phyloP scores from a whole-genome alignment of 1,140 invertebrate genomes.

The Ooceraea biroi region DNA sequence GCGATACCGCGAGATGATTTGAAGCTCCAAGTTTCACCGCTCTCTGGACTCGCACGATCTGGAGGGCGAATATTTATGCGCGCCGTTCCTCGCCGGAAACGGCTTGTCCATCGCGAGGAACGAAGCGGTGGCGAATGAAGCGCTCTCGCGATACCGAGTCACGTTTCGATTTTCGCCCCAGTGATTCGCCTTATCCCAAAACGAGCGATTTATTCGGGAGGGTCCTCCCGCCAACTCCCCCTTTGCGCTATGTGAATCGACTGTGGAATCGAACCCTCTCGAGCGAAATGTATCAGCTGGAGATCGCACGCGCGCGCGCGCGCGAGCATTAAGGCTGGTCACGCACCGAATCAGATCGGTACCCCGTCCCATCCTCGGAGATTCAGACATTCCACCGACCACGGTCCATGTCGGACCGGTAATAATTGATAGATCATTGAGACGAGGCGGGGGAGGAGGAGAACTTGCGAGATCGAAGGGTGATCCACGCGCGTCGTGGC shows the following conservation, averaged over 20 bases:
- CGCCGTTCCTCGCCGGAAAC: slow-evolving; percentile 25
- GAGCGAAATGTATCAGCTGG: slow-evolving; percentile 18
- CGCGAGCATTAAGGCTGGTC: slow-evolving; percentile 24
- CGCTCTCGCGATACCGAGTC: slow-evolving; percentile 20
- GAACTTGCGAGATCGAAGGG: slow-evolving; percentile 1
- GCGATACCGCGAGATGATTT: slow-evolving; percentile 23
- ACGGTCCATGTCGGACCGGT: neutral
- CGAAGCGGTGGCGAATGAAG: slow-evolving; percentile 16
- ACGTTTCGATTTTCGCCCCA: slow-evolving; percentile 53
- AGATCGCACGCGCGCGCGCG: too few species aligned
- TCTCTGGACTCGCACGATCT: neutral
- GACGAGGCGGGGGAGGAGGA: neutral
- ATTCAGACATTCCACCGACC: slow-evolving; percentile 32
- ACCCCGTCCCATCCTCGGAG: neutral
- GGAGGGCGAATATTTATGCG: slow-evolving; percentile 31
- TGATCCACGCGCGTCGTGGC: neutral
- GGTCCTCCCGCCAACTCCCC: slow-evolving; percentile 22
- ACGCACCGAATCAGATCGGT: slow-evolving; percentile 45
- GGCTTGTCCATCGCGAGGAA: slow-evolving; percentile 5
- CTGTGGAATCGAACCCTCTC: slow-evolving; percentile 23
- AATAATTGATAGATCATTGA: slow-evolving; percentile 55
- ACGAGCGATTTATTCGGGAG: slow-evolving; percentile 54
- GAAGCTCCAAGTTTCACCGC: neutral
- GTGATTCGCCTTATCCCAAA: slow-evolving; percentile 53
- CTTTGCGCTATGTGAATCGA: slow-evolving; percentile 36